Conservation (phyloP, 2,888 invertebrate genomes). For the Nemotelus pantherinus region DNA sequence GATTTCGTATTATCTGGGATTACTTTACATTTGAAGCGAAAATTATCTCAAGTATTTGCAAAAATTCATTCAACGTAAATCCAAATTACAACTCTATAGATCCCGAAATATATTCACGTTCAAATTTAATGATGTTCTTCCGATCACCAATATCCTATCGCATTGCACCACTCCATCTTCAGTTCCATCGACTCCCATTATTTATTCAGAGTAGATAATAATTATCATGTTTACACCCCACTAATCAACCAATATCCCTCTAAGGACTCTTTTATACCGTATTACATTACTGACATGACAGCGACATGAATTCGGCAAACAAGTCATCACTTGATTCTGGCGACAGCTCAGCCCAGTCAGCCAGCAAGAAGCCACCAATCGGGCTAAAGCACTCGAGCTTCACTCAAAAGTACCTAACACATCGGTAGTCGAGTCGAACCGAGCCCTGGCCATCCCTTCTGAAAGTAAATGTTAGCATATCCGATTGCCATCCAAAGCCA, state of each 20-base stretch:
- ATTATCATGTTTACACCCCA: constrained; percentile 44
- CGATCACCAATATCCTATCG: background rate
- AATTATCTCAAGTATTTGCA: too few relatives aligned
- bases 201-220: constrained; percentile 42
- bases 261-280: constrained; percentile 37
- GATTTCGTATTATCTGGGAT: too few relatives aligned
- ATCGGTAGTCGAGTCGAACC: background rate
- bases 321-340: constrained; percentile 32
- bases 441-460: constrained; percentile 23
- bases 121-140: background rate
- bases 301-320: constrained; percentile 41
- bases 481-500: constrained; percentile 25
- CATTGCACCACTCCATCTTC: background rate
- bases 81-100: too few relatives aligned
- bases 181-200: constrained; percentile 20
- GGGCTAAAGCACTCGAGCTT: constrained; percentile 13
- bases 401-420: background rate
- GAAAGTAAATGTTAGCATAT: constrained; percentile 41
- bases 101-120: background rate
- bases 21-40: too few relatives aligned
- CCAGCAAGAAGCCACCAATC: constrained; percentile 37
- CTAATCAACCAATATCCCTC: constrained; percentile 44
- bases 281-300: constrained; percentile 44
- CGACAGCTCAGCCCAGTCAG: background rate
- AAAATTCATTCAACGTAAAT: too few relatives aligned